A percentile compares a stretch with the other conserved stretches of the same genome.
These are phyloP conservation scores for Petrosia ficiformis DNA, from an alignment of 37 sponge, comb jelly and placozoan genomes.

Conservation along the genomic window DNA sequence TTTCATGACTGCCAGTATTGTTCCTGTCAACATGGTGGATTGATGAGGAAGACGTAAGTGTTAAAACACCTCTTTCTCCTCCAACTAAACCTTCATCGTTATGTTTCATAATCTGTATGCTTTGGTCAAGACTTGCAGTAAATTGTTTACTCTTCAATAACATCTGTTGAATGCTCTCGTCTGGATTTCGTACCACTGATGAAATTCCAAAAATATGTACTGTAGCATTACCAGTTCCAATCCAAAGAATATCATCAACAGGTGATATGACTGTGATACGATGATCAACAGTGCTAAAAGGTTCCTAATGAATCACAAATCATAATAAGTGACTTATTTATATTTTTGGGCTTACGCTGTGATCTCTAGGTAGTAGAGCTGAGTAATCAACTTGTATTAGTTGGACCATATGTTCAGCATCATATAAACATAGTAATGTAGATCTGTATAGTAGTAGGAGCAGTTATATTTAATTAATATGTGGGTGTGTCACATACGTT, in stretches of 20 bases:
- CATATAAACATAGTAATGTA: slow-evolving; percentile 29
- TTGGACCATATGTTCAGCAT: slow-evolving; percentile 17
- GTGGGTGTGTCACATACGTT: slow-evolving; percentile 5
- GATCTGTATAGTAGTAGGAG: slow-evolving; percentile 11
- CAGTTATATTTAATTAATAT: not conserved
- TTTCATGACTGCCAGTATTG: not conserved
- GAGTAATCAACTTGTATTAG: slow-evolving; percentile 45
- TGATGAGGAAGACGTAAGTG: no score
- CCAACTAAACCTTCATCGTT: not conserved
- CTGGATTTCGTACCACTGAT: no score
- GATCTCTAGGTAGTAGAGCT: slow-evolving; percentile 4
- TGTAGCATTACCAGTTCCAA: slow-evolving; percentile 47
- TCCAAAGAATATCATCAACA: slow-evolving; percentile 13
- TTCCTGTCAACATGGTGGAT: no score
- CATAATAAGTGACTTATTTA: not conserved
- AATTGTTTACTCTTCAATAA: no score
- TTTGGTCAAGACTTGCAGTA: not conserved
- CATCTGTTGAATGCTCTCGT: slow-evolving; percentile 7
- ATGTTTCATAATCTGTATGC: not conserved
- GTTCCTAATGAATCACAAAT: not conserved
- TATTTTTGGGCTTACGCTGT: not conserved
- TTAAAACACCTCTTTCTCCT: slow-evolving; percentile 2
- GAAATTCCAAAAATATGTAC: no score
- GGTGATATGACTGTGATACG: slow-evolving; percentile 31
- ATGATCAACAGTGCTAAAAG: not conserved